Evolutionary conservation across 1,140 invertebrate genomes (phyloP).

Genomic region (Hermatobates lingyangjiaoensis): DNA sequence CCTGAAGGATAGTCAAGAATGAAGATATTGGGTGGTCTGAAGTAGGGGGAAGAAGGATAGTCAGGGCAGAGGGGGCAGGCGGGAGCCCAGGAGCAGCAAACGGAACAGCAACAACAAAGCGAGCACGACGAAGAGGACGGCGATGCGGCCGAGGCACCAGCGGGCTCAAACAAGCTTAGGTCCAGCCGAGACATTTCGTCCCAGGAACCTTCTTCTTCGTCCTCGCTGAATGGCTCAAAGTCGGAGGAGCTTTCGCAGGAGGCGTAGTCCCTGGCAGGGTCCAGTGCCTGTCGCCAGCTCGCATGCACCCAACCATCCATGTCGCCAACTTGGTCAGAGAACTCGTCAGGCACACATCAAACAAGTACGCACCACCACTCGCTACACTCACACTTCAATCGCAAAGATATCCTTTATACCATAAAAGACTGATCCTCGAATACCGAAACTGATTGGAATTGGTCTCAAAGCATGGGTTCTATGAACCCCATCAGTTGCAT

Average conservation of each 20-base stretch:
- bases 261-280: constrained; percentile 7
- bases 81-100: constrained; percentile 23
- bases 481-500: background rate
- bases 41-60: background rate
- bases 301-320: no score
- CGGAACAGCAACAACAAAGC: constrained; percentile 24
- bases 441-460: no score
- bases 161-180: constrained; percentile 43
- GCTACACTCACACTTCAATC: no score
- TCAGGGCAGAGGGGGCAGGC: constrained; percentile 16
- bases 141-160: constrained; percentile 22
- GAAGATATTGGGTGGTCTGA: background rate
- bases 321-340: no score
- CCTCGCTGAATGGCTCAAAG: constrained; percentile 34
- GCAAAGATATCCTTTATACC: no score
- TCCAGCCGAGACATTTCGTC: constrained; percentile 39
- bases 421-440: no score
- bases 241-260: constrained; percentile 24
- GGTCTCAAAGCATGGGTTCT: no score
- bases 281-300: constrained; percentile 14
- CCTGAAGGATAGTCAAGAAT: background rate
- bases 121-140: constrained; percentile 22
- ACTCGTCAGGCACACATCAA: no score
- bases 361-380: no score
- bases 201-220: constrained; percentile 19